Evolutionary conservation across 1,140 invertebrate genomes (phyloP).

Genomic region (Apis cerana): DNA sequence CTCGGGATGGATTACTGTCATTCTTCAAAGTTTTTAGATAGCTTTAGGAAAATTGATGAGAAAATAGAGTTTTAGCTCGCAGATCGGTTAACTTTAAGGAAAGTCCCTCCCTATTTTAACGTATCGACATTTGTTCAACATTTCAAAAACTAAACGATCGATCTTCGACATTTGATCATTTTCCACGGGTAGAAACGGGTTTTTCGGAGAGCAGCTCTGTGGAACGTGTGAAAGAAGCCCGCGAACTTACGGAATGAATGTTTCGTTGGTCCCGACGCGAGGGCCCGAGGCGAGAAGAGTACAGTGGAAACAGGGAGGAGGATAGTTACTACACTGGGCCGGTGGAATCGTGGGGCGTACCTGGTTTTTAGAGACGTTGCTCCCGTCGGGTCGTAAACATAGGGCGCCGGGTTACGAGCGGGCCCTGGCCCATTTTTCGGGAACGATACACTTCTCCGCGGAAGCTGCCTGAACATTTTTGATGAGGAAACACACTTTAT

Average conservation of each 20-base stretch:
- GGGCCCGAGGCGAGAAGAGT: constrained; percentile 50
- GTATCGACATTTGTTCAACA: no score
- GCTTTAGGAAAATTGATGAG: no score
- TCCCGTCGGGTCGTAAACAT: constrained; percentile 74
- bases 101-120: no score
- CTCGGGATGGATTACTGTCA: no score
- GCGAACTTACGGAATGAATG: constrained; percentile 31
- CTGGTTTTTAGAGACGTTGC: constrained; percentile 71
- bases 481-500: constrained; percentile 41
- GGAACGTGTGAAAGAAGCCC: constrained; percentile 22
- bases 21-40: no score
- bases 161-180: not conserved
- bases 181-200: not conserved
- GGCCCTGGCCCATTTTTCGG: constrained; percentile 60
- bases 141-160: no score
- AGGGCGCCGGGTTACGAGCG: constrained; percentile 71
- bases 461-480: constrained; percentile 63
- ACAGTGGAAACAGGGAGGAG: constrained; percentile 48
- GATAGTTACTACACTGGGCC: constrained; percentile 49
- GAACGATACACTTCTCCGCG: constrained; percentile 65
- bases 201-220: no score
- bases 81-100: no score
- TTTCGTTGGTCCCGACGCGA: constrained; percentile 14
- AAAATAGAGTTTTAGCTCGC: no score
- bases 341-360: constrained; percentile 68